phyloP scores from a whole-genome alignment of 2,888 invertebrate species.

The Temnothorax ravouxi region DNA sequence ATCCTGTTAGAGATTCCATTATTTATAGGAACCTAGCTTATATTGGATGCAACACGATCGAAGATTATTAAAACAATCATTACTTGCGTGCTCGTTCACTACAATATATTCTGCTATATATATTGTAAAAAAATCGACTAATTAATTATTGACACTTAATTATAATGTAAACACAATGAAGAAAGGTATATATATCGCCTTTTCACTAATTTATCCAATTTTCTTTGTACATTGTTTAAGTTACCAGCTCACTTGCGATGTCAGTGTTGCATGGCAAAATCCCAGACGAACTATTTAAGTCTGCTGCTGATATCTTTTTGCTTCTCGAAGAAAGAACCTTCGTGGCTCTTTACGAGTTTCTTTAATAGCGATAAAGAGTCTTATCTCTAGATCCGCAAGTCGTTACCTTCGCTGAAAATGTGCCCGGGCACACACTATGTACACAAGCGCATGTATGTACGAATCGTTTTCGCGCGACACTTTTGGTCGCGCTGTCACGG shows the following conservation, averaged over 20 bases:
- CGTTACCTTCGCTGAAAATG: conserved; percentile 71
- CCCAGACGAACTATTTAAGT: background rate
- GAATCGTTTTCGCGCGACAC: conserved; percentile 29
- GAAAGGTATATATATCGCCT: background rate
- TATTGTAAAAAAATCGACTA: background rate
- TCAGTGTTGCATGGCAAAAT: conserved; percentile 1
- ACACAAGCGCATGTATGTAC: conserved; percentile 7
- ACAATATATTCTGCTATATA: conserved; percentile 62
- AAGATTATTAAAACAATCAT: conserved; percentile 72
- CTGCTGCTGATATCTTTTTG: conserved; percentile 8
- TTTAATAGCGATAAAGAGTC: conserved; percentile 81
- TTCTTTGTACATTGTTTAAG: background rate
- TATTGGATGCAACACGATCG: conserved; percentile 55
- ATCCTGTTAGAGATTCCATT: conserved; percentile 66
- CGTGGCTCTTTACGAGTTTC: conserved; percentile 77
- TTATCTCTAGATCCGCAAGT: conserved; percentile 78
- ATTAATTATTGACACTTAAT: conserved; percentile 7
- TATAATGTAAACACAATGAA: background rate
- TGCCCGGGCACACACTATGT: background rate
- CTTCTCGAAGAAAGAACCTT: conserved; percentile 66
- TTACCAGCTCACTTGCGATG: background rate
- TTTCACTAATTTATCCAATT: background rate
- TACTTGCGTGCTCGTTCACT: conserved; percentile 63
- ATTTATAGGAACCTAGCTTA: conserved; percentile 64
- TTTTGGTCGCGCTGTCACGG: conserved; percentile 37